Evolutionary conservation across 2,888 invertebrate genomes (phyloP), one percentile per base, ranked within the genome.

Genomic region (Tetramorium bicarinatum): DNA sequence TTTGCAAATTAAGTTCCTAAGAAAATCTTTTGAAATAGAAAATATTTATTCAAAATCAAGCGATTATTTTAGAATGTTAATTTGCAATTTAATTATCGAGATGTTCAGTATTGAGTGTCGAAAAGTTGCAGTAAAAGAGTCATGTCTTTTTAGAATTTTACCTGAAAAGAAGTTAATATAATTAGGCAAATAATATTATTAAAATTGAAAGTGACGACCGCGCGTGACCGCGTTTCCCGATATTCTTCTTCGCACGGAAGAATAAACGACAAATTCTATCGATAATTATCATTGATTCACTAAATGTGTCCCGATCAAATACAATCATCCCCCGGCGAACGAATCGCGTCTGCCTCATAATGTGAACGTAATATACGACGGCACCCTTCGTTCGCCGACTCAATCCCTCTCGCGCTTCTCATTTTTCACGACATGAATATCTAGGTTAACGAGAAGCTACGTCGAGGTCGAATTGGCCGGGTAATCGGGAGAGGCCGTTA

Each of bases 401-500:
- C 74, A 52, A 85, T 75, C 84, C 59, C 69, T 74, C 52, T 71
- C 67, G 38, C 69, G 47, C 82, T 85, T 86, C 80, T 86, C 79
- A 64, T 72, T 84, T 87, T 64, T 84, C 61, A 52, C 83, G 64
- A 72, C 81, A 80, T 79, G 87, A 89, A 88, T 92, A 93, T 93
- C 91, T 93, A 85, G 93, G 92, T 93, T 92, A 93, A 93, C 92
- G 92, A 93, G 92, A 92, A 88, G 81, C 75, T 88, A 88, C 85
- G 87, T 88, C 88, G 88, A 89, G 89, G 89, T 87, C 88, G 88
- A 86, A 47, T 79, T 76, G 77, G 56, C 72, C 61, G 69, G 85
- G 44, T 64, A 67, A 77, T 66, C 67, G 56, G 54, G 72, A 75
- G 61, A 69, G 80, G 80, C 72, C 82, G 84, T 82, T 61, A 66